These are phyloP conservation scores for Ceyx cyanopectus DNA, from an alignment of 2,113 vertebrate genomes.

Conservation along the genomic window DNA sequence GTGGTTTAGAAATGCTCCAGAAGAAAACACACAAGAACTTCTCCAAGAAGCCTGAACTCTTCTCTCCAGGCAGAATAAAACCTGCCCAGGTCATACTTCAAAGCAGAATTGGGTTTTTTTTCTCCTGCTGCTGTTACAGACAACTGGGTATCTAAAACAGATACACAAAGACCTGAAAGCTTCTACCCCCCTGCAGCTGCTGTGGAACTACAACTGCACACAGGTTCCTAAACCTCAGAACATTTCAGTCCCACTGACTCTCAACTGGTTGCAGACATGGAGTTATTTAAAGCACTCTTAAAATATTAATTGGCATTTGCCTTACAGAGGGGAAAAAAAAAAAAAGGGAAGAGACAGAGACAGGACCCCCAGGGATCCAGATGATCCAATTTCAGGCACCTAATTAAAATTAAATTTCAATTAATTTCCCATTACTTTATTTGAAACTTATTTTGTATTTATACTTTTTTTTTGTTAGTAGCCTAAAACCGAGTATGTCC, in stretches of 20 bases:
- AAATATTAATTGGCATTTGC: conserved; percentile 57
- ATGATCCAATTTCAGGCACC: conserved; percentile 36
- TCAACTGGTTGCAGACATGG: not conserved
- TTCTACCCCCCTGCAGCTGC: not conserved
- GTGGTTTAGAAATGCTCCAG: not conserved
- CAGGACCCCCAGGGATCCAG: conserved; percentile 23
- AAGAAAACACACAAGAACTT: not conserved
- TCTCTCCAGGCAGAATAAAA: not conserved
- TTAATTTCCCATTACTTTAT: conserved; percentile 61
- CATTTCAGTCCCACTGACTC: not conserved
- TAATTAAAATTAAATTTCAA: conserved; percentile 69
- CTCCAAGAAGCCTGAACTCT: not conserved
- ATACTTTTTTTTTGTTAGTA: not conserved
- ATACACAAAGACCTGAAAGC: not conserved
- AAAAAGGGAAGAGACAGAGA: not conserved
- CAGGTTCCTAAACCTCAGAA: not conserved
- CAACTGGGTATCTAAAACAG: not conserved
- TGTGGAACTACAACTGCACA: not conserved
- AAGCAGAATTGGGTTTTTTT: not conserved
- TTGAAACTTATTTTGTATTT: conserved; percentile 60
- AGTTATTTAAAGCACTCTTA: conserved; percentile 63
- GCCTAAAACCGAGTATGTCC: conserved; percentile 8
- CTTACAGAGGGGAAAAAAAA: not conserved
- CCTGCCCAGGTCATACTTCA: not conserved
- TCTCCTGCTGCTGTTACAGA: not conserved